Conservation (phyloP, 1,140 invertebrate genomes). For the Euwallacea similis region DNA sequence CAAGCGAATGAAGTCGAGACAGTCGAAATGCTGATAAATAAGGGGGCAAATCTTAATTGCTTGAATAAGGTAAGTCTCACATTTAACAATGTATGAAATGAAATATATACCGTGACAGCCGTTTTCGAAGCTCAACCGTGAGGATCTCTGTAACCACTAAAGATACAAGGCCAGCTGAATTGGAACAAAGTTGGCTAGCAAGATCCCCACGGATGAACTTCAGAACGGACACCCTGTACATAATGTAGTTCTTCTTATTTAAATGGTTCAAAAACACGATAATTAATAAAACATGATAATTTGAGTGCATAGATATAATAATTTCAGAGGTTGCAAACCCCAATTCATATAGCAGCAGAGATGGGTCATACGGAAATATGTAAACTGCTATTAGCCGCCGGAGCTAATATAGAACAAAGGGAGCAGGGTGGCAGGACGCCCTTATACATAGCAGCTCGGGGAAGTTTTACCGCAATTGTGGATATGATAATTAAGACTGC, state of each 20-base stretch:
- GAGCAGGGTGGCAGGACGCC: slow-evolving; percentile 72
- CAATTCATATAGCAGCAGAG: slow-evolving; percentile 71
- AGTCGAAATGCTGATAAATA: slow-evolving; percentile 69
- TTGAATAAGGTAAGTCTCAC: slow-evolving; percentile 67
- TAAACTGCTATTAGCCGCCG: slow-evolving; percentile 64
- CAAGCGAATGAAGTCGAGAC: slow-evolving; percentile 70
- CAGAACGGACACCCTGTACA: too few relatives aligned
- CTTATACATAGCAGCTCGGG: slow-evolving; percentile 72
- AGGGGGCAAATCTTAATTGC: slow-evolving; percentile 71
- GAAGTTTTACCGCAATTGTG: slow-evolving; percentile 81
- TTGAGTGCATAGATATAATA: slow-evolving; percentile 3
- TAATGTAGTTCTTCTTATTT: too few relatives aligned
- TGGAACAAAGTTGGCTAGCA: too few relatives aligned
- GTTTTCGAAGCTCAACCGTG: too few relatives aligned
- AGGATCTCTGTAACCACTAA: too few relatives aligned
- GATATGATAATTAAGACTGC: slow-evolving; percentile 82
- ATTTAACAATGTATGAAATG: not conserved
- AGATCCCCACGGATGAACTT: too few relatives aligned
- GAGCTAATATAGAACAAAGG: slow-evolving; percentile 65
- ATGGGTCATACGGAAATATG: slow-evolving; percentile 69
- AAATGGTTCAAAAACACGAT: too few relatives aligned
- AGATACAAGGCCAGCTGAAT: too few relatives aligned
- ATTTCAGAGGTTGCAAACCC: slow-evolving; percentile 65
- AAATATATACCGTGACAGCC: too few relatives aligned
- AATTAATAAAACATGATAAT: too few relatives aligned